These are phyloP conservation scores for Dugesia japonica DNA, from an alignment of 2,888 invertebrate species.

Conservation along the genomic window DNA sequence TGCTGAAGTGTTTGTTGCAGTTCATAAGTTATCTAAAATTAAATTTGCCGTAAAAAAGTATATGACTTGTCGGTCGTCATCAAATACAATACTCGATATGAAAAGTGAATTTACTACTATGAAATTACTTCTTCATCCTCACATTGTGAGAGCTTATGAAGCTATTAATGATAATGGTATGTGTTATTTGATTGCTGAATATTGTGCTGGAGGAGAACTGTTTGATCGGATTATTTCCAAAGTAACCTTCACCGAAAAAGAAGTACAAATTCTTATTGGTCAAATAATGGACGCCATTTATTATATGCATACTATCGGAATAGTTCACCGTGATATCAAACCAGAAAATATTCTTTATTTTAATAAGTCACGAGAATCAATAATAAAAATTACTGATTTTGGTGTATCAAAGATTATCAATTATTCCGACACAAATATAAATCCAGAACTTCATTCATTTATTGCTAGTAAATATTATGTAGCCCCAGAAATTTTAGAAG, in stretches of 20 bases:
- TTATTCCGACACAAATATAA: background rate
- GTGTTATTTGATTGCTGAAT: background rate
- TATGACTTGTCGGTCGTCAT: background rate
- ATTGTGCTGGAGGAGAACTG: background rate
- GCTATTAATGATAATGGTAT: background rate
- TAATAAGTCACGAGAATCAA: background rate
- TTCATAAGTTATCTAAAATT: background rate
- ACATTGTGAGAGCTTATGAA: background rate
- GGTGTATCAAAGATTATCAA: background rate
- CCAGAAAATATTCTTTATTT: background rate
- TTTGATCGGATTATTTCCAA: slow-evolving; percentile 3
- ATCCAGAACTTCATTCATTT: background rate
- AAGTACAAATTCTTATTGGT: background rate
- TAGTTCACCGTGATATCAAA: background rate
- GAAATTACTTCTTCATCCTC: background rate
- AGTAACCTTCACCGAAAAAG: background rate
- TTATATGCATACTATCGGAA: slow-evolving; percentile 6
- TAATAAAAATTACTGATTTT: background rate
- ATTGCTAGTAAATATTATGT: slow-evolving; percentile 5
- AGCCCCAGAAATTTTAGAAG: slow-evolving; percentile 2
- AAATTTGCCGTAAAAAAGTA: background rate
- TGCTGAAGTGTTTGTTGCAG: background rate
- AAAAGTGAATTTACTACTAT: background rate
- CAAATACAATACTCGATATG: background rate
- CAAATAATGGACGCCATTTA: background rate